Conservation (phyloP, 2,113 vertebrate species). For the Aramus guarauna region DNA sequence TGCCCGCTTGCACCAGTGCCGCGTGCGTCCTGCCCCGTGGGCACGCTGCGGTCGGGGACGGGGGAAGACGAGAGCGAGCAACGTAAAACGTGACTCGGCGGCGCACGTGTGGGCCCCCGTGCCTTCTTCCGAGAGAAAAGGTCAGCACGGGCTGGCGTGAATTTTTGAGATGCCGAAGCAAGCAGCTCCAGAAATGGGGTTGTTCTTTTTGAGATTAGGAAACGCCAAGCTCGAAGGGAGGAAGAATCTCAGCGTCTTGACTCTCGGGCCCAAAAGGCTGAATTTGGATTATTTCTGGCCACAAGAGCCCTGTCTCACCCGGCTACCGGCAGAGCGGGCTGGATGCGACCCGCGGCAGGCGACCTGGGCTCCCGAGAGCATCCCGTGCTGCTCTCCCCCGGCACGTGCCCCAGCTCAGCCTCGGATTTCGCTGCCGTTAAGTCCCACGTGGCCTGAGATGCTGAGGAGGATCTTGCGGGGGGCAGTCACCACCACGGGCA, state of each 20-base stretch:
- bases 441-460: background rate
- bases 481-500: background rate
- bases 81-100: background rate
- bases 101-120: background rate
- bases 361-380: background rate
- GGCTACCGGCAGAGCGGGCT: background rate
- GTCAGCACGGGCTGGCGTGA: background rate
- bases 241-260: rapidly evolving
- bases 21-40: background rate
- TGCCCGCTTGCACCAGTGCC: background rate
- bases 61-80: background rate
- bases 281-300: background rate
- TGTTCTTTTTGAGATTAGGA: background rate
- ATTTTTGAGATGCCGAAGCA: background rate
- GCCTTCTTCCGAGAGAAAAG: background rate
- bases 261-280: background rate
- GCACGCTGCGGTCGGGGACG: background rate
- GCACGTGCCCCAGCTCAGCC: background rate
- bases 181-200: background rate
- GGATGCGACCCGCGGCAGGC: rapidly evolving
- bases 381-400: background rate
- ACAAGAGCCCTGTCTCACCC: background rate
- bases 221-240: background rate
- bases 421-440: background rate
- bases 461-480: background rate